Evolutionary conservation across 2,888 invertebrate genomes (phyloP).

Genomic region (Galeruca laticollis): DNA sequence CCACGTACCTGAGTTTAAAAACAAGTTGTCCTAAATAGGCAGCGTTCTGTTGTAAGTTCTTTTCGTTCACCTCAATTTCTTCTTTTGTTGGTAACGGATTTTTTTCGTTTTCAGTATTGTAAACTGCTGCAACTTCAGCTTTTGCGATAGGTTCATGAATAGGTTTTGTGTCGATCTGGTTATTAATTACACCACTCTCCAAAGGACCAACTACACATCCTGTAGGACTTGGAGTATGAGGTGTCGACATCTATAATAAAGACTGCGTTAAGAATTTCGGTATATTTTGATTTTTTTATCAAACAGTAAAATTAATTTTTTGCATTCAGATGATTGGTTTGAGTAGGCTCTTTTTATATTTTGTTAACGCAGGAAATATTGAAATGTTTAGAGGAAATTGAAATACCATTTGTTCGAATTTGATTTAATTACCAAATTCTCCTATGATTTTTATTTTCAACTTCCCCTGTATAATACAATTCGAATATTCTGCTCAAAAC

Average conservation of each 20-base stretch:
- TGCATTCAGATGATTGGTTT: too few relatives aligned
- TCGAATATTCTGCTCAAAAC: too few relatives aligned
- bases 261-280: constrained; percentile 22
- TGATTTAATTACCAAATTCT: too few relatives aligned
- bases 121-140: constrained; percentile 55
- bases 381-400: too few relatives aligned
- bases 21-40: constrained; percentile 88
- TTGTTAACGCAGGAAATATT: too few relatives aligned
- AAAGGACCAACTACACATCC: constrained; percentile 64
- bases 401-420: too few relatives aligned
- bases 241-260: constrained; percentile 61
- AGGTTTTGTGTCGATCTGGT: constrained; percentile 42
- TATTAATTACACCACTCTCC: constrained; percentile 60
- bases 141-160: constrained; percentile 62
- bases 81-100: constrained; percentile 68
- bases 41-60: constrained; percentile 71
- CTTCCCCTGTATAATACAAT: too few relatives aligned
- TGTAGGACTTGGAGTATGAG: constrained; percentile 65
- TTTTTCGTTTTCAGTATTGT: constrained; percentile 67
- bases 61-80: constrained; percentile 72
- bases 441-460: too few relatives aligned
- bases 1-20: constrained; percentile 81
- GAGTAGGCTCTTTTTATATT: too few relatives aligned
- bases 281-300: too few relatives aligned
- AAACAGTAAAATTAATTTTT: too few relatives aligned